These are phyloP conservation scores for Eremobia ochroleuca DNA, from an alignment of 2,888 invertebrate genomes.

Conservation along the genomic window DNA sequence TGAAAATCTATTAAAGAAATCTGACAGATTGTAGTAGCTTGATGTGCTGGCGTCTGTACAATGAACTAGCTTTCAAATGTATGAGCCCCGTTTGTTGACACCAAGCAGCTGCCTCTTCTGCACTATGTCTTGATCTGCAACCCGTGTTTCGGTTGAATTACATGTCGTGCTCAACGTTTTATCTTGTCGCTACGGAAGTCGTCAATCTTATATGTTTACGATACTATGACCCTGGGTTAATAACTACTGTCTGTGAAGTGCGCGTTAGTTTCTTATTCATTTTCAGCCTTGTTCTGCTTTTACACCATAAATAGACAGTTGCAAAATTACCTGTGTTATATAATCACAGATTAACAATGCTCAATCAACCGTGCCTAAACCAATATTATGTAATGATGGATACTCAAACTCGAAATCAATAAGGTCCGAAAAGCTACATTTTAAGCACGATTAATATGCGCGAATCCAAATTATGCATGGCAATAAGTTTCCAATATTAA, in stretches of 20 bases:
- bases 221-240: neutral
- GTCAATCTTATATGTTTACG: neutral
- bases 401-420: neutral
- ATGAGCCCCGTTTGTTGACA: conserved; percentile 18
- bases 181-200: conserved; percentile 24
- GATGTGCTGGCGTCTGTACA: no score
- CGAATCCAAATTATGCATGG: neutral
- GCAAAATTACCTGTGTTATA: neutral
- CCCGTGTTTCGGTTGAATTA: conserved; percentile 19
- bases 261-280: neutral
- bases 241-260: neutral
- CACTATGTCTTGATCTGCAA: conserved; percentile 31
- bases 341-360: neutral
- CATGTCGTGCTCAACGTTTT: conserved; percentile 14
- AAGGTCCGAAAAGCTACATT: neutral
- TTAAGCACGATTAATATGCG: neutral
- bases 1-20: no score
- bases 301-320: neutral
- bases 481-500: conserved; percentile 6
- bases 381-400: conserved; percentile 20
- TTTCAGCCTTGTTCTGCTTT: neutral
- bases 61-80: conserved; percentile 8
- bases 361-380: neutral
- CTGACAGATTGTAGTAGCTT: no score
- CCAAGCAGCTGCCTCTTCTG: conserved; percentile 20